These are phyloP conservation scores for Heteractis magnifica DNA, from an alignment of 92 coral and sea anemone genomes.

Conservation along the genomic window DNA sequence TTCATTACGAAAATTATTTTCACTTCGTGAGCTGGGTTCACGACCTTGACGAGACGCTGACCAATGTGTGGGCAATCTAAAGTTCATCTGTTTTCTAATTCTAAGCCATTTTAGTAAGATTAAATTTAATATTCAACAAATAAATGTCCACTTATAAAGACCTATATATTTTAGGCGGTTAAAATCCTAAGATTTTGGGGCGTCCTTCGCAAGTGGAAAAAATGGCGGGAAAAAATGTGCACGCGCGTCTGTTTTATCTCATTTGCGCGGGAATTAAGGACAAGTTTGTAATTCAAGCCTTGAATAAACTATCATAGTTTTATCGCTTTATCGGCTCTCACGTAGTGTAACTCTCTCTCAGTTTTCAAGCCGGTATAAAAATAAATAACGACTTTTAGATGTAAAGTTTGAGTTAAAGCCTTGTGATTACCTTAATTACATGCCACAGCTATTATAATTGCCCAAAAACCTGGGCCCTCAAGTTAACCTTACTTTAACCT, in stretches of 20 bases:
- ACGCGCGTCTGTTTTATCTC: conserved; percentile 12
- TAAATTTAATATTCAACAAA: background rate
- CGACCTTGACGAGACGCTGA: background rate
- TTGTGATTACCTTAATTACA: background rate
- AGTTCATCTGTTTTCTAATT: background rate
- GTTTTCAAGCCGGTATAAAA: background rate
- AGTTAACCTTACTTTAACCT: conserved; percentile 12
- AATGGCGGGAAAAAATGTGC: conserved; percentile 1
- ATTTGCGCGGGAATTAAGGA: conserved; percentile 7
- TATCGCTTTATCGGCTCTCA: background rate
- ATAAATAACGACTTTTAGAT: background rate
- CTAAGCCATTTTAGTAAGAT: background rate
- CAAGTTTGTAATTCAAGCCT: conserved; percentile 1
- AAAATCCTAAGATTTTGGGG: background rate
- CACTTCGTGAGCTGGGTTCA: background rate
- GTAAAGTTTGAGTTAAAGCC: background rate
- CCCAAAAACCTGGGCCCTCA: background rate
- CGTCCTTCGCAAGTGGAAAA: background rate
- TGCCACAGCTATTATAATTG: background rate
- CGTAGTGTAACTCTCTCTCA: background rate
- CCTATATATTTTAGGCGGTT: background rate
- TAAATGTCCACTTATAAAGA: background rate
- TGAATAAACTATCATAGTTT: background rate
- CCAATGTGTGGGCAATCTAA: background rate
- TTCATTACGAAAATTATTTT: background rate